phyloP scores from a whole-genome alignment of 2,113 vertebrate genomes.

The Dasyornis broadbenti region DNA sequence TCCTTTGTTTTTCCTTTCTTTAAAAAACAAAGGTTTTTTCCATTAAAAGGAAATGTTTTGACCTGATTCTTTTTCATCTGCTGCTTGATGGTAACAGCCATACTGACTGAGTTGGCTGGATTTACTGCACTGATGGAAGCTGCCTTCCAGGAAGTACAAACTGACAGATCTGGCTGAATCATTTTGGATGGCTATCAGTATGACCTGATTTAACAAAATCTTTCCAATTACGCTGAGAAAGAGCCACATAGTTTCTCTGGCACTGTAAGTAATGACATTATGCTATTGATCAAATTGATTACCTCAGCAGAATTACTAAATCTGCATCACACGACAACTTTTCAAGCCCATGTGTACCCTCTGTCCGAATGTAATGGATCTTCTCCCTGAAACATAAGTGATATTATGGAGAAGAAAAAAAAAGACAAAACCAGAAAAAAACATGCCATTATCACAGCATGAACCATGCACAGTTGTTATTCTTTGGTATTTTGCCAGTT shows the following conservation, averaged over 20 bases:
- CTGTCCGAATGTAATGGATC: slow-evolving; percentile 95
- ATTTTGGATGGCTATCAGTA: background rate
- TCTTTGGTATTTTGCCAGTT: background rate
- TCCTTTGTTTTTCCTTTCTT: background rate
- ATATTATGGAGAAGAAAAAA: background rate
- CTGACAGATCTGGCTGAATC: background rate
- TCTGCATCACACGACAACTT: slow-evolving; percentile 97
- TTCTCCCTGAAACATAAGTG: slow-evolving; percentile 84
- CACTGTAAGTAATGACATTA: background rate
- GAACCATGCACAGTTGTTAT: background rate
- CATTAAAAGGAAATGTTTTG: background rate
- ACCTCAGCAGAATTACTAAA: slow-evolving; percentile 96
- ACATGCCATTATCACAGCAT: background rate
- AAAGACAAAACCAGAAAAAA: background rate
- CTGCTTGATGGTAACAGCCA: background rate
- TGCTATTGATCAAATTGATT: slow-evolving; percentile 10
- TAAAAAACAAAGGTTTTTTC: background rate
- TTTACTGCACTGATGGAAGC: background rate
- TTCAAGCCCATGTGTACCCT: slow-evolving; percentile 91
- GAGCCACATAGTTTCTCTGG: background rate
- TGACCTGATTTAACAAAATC: background rate
- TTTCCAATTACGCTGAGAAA: background rate
- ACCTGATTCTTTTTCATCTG: background rate
- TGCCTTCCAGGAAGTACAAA: background rate
- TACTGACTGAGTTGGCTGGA: background rate